These are phyloP conservation scores for Meghimatium bilineatum DNA, from an alignment of 2,888 invertebrate species.

Conservation along the genomic window DNA sequence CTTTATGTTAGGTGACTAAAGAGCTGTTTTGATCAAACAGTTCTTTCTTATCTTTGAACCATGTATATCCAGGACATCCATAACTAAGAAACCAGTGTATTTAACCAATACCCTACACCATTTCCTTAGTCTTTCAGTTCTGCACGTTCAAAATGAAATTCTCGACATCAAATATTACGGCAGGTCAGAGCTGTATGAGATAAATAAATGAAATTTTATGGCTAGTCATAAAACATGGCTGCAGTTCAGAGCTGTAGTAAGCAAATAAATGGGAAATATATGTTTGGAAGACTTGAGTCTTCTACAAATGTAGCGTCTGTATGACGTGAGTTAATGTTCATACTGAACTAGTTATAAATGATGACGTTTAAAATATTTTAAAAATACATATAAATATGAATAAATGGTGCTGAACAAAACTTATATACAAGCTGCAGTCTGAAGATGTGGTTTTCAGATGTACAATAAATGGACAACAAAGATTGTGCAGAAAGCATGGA, in stretches of 20 bases:
- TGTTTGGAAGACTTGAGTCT: neutral
- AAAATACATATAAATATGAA: neutral
- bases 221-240: neutral
- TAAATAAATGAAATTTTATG: neutral
- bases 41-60: too few species aligned
- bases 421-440: neutral
- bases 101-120: too few species aligned
- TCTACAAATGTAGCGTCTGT: neutral
- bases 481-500: neutral
- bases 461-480: neutral
- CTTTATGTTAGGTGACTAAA: too few species aligned
- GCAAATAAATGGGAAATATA: neutral
- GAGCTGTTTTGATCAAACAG: too few species aligned
- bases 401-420: neutral
- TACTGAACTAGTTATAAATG: neutral
- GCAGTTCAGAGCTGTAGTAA: neutral
- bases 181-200: neutral
- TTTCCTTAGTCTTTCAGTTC: too few species aligned
- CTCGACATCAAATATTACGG: too few species aligned
- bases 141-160: too few species aligned
- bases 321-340: neutral
- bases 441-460: neutral
- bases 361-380: constrained; percentile 6
- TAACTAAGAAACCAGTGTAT: too few species aligned
- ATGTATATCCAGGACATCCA: too few species aligned